Conservation (phyloP, 2,113 vertebrate species). For the Apodemus sylvaticus region DNA sequence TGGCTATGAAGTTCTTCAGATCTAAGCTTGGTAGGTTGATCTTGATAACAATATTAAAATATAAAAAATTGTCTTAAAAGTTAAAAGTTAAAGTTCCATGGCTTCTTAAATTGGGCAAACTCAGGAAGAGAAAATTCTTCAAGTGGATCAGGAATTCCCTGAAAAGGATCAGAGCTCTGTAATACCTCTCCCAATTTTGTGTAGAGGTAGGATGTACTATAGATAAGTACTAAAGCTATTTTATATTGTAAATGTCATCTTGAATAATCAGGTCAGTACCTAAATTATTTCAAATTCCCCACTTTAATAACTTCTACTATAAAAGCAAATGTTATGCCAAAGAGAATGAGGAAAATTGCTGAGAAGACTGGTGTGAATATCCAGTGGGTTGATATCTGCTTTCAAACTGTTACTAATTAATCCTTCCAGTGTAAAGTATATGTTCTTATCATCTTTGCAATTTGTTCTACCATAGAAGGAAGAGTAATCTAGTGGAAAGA, state of each 20-base stretch:
- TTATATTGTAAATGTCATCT: not conserved
- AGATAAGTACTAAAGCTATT: not conserved
- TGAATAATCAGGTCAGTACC: not conserved
- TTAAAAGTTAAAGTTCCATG: not conserved
- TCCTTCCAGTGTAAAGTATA: slow-evolving; percentile 15
- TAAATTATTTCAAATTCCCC: slow-evolving; percentile 39
- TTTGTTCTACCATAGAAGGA: not conserved
- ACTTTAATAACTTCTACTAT: not conserved
- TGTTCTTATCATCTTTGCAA: slow-evolving; percentile 6
- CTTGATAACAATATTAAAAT: not conserved
- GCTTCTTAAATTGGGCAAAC: not conserved
- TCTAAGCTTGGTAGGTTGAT: not conserved
- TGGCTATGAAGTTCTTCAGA: not conserved
- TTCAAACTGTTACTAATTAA: slow-evolving; percentile 48
- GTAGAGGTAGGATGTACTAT: not conserved
- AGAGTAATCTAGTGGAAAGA: slow-evolving; percentile 46
- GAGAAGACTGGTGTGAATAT: slow-evolving; percentile 9
- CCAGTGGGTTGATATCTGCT: not conserved
- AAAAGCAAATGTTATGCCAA: slow-evolving; percentile 15
- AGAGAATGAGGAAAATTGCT: slow-evolving; percentile 21
- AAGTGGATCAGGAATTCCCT: not conserved
- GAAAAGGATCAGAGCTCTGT: not conserved
- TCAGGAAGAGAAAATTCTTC: not conserved
- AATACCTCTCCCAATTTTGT: not conserved
- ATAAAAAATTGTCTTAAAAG: slow-evolving; percentile 27